Evolutionary conservation across 2,888 invertebrate genomes (phyloP).

Genomic region (Cacoxenus indagator): DNA sequence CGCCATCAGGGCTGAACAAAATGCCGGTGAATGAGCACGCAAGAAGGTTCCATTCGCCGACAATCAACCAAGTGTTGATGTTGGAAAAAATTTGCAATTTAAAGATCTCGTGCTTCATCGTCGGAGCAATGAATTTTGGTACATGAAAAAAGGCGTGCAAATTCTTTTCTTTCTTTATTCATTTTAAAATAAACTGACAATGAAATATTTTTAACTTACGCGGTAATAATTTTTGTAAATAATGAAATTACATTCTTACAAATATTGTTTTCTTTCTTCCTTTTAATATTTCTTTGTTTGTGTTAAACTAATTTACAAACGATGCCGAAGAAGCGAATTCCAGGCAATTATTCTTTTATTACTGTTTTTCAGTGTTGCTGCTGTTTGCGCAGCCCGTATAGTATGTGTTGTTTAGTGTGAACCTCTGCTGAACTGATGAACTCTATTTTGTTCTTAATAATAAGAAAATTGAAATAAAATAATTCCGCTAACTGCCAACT

Average conservation of each 20-base stretch:
- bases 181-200: slow-evolving; percentile 14
- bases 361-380: background rate
- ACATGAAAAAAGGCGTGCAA: background rate
- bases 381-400: background rate
- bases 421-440: too few relatives aligned
- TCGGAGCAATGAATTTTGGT: background rate
- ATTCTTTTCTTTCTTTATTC: slow-evolving; percentile 2
- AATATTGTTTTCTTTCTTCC: background rate
- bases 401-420: too few relatives aligned
- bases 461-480: too few relatives aligned
- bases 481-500: too few relatives aligned
- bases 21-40: background rate
- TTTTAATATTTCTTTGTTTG: too few relatives aligned
- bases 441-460: too few relatives aligned
- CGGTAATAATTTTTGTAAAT: background rate
- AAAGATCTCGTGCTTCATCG: background rate
- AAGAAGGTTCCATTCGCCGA: background rate
- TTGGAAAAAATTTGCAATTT: background rate
- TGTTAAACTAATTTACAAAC: slow-evolving; percentile 8
- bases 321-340: background rate
- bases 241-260: slow-evolving; percentile 3
- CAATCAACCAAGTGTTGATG: background rate
- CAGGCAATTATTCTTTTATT: background rate
- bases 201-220: slow-evolving; percentile 9
- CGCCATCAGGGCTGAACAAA: background rate